phyloP scores from a whole-genome alignment of 2,797 vertebrate species.

The Micropoecilia bifurca region DNA sequence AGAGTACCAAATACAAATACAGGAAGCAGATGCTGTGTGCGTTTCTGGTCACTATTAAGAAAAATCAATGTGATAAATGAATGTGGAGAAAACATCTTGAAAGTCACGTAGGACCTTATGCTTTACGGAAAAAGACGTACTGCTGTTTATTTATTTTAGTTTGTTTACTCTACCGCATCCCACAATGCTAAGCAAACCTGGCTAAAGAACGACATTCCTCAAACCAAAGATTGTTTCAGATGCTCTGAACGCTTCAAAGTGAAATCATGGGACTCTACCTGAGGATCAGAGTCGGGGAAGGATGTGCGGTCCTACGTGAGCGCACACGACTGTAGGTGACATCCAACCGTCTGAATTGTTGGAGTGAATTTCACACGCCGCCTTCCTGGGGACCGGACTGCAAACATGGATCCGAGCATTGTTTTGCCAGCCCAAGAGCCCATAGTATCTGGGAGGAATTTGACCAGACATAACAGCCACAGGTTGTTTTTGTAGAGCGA shows the following conservation, averaged over 20 bases:
- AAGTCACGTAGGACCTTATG: not conserved
- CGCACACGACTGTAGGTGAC: not conserved
- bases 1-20: not conserved
- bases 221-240: not conserved
- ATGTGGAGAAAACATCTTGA: not conserved
- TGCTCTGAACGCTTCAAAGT: not conserved
- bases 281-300: not conserved
- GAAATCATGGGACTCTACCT: not conserved
- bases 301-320: not conserved
- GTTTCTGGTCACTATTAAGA: not conserved
- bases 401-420: conserved; percentile 71
- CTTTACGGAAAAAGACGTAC: not conserved
- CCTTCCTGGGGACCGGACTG: conserved; percentile 45
- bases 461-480: conserved; percentile 70
- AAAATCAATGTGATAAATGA: not conserved
- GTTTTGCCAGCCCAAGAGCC: conserved; percentile 53
- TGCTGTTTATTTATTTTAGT: not conserved
- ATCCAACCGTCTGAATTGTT: conserved; percentile 57
- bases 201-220: not conserved
- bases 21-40: not conserved
- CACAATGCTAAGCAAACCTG: not conserved
- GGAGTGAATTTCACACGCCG: conserved; percentile 50
- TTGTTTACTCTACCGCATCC: not conserved
- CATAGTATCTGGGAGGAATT: conserved; percentile 63
- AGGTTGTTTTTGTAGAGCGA: conserved; percentile 67